Evolutionary conservation across 2,888 invertebrate species (phyloP).

Genomic region (Eremobia ochroleuca): DNA sequence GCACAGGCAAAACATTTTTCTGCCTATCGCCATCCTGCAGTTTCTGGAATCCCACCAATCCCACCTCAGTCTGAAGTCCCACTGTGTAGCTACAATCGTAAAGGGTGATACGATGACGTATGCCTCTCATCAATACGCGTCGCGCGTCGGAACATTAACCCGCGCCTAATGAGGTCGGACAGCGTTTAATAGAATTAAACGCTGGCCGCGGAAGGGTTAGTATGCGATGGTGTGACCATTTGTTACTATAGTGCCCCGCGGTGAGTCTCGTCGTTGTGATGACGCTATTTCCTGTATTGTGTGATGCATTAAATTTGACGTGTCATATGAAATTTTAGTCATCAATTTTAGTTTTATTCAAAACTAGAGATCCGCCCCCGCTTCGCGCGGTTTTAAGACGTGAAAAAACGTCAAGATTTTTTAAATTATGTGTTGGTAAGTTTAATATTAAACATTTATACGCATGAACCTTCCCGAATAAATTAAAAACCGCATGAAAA

Average conservation of each 20-base stretch:
- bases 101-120: conserved; percentile 85
- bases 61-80: not conserved
- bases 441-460: not conserved
- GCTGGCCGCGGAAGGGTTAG: conserved; percentile 72
- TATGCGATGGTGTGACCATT: conserved; percentile 54
- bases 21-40: not conserved
- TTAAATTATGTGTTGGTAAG: too few species aligned
- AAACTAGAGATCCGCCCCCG: not conserved
- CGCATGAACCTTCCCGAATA: not conserved
- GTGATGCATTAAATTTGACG: conserved; percentile 43
- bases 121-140: conserved; percentile 85
- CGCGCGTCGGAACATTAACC: conserved; percentile 82
- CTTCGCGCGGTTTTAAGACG: not conserved
- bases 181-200: conserved; percentile 87
- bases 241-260: conserved; percentile 60
- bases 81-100: conserved; percentile 41
- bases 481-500: not conserved
- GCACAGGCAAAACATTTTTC: too few species aligned
- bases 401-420: too few species aligned
- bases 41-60: not conserved
- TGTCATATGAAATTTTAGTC: conserved; percentile 9
- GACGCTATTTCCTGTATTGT: conserved; percentile 62
- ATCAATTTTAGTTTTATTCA: conserved; percentile 15
- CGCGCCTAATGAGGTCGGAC: conserved; percentile 85
- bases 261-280: conserved; percentile 53